Evolutionary conservation across 2,888 invertebrate genomes (phyloP).

Genomic region (Saturnia japonica): DNA sequence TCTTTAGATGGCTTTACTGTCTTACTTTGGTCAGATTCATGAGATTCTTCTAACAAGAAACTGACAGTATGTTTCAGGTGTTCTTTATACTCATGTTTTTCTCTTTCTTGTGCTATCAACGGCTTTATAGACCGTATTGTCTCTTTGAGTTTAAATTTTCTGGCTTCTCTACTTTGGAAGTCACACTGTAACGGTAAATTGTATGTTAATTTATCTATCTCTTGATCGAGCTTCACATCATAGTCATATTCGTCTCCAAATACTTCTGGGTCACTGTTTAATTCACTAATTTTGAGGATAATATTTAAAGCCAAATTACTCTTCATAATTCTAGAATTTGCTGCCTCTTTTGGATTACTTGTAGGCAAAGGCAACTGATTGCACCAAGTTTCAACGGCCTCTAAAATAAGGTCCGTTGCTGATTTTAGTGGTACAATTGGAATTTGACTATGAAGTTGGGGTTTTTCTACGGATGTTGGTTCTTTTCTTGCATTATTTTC

Average conservation of each 20-base stretch:
- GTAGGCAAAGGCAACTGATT: constrained; percentile 45
- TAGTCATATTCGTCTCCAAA: constrained; percentile 51
- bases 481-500: not conserved
- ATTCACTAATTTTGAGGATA: constrained; percentile 56
- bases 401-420: constrained; percentile 49
- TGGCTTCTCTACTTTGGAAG: constrained; percentile 35
- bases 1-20: constrained; percentile 32
- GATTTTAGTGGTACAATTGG: constrained; percentile 34
- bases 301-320: constrained; percentile 50
- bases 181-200: constrained; percentile 41
- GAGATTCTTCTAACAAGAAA: constrained; percentile 41
- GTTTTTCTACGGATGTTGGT: not conserved
- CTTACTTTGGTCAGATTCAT: constrained; percentile 32
- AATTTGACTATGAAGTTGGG: constrained; percentile 28
- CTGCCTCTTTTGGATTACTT: constrained; percentile 35
- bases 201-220: constrained; percentile 46
- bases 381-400: constrained; percentile 57
- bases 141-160: constrained; percentile 46
- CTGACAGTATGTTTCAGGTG: constrained; percentile 46
- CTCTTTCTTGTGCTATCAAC: constrained; percentile 47
- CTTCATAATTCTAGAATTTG: constrained; percentile 35
- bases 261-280: constrained; percentile 48
- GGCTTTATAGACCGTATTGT: constrained; percentile 47
- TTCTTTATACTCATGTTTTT: constrained; percentile 48
- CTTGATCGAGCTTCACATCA: constrained; percentile 46